Conservation (phyloP, 1,140 invertebrate genomes). For the Sitobion miscanthi region DNA sequence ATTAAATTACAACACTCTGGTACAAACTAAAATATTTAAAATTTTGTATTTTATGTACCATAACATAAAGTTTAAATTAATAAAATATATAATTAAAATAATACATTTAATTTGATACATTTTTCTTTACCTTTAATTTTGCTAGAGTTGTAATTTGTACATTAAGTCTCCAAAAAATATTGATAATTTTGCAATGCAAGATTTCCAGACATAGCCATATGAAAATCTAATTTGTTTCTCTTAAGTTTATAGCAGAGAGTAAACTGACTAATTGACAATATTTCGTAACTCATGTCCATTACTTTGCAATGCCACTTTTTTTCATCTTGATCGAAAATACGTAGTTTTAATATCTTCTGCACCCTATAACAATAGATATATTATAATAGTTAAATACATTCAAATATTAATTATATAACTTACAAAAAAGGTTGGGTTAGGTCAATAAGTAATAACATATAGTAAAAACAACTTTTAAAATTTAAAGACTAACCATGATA, state of each 20-base stretch:
- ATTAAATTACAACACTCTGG: not conserved
- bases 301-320: slow-evolving; percentile 84
- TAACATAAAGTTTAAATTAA: not conserved
- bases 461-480: not conserved
- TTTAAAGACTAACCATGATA: not conserved
- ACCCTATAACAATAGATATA: slow-evolving; percentile 67
- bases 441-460: not conserved
- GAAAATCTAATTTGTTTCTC: slow-evolving; percentile 93
- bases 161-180: slow-evolving; percentile 74
- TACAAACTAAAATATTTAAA: not conserved
- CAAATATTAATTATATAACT: not conserved
- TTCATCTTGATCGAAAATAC: slow-evolving; percentile 78
- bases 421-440: not conserved
- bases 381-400: slow-evolving; percentile 25
- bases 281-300: slow-evolving; percentile 76
- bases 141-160: slow-evolving; percentile 71
- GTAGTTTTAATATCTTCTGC: slow-evolving; percentile 79
- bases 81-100: not conserved
- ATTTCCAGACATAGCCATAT: slow-evolving; percentile 81
- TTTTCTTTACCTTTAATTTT: slow-evolving; percentile 79
- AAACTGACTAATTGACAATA: slow-evolving; percentile 83
- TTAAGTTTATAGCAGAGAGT: slow-evolving; percentile 86
- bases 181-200: slow-evolving; percentile 80
- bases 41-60: not conserved
- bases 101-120: not conserved